A percentile compares a stretch with the other conserved stretches of the same genome.
These are phyloP conservation scores for Prionailurus bengalensis DNA, from an alignment of 2,113 vertebrate species.

Conservation along the genomic window DNA sequence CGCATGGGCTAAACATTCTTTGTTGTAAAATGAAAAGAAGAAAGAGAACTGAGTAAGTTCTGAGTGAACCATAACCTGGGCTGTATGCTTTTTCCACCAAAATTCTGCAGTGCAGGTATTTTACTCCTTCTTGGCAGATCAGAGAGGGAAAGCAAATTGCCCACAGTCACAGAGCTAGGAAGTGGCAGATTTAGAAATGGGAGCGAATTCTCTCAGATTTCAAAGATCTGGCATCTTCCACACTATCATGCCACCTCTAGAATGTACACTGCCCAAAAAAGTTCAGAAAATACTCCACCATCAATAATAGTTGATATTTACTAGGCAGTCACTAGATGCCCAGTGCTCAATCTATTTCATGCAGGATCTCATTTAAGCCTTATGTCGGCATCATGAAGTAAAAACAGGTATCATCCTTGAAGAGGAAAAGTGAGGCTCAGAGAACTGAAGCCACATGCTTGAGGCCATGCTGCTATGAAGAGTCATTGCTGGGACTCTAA, in stretches of 20 bases:
- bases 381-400: background rate
- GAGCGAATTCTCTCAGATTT: background rate
- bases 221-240: background rate
- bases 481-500: background rate
- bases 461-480: background rate
- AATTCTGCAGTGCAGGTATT: background rate
- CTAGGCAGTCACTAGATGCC: background rate
- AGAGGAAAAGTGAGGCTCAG: background rate
- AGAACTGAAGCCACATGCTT: background rate
- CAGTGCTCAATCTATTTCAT: background rate
- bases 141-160: background rate
- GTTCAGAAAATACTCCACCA: background rate
- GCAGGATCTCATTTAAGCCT: background rate
- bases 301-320: background rate
- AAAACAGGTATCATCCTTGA: background rate
- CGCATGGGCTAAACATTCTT: background rate
- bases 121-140: background rate
- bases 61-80: background rate
- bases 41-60: background rate
- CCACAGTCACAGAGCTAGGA: background rate
- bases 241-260: background rate
- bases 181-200: background rate
- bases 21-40: slow-evolving; percentile 16
- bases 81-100: background rate
- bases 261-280: background rate